Conservation (phyloP, 1,140 invertebrate species). For the Chrysomallon squamiferum region DNA sequence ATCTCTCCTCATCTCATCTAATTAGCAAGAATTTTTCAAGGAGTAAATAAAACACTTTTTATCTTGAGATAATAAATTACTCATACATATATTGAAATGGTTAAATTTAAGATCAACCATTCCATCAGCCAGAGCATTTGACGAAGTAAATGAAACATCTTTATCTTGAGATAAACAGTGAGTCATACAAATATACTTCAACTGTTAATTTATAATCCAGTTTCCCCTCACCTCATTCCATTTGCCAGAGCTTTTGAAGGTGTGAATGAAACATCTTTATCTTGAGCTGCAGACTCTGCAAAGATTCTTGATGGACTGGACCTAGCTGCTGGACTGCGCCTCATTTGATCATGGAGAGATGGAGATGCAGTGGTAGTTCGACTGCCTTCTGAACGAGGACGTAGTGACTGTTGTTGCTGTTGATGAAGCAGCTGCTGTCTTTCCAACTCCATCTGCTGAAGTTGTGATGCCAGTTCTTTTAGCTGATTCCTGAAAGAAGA, state of each 20-base stretch:
- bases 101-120: too few relatives aligned
- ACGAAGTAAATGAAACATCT: too few relatives aligned
- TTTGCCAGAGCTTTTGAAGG: background rate
- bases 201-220: too few relatives aligned
- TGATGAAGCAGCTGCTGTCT: constrained; percentile 19
- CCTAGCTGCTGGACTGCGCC: constrained; percentile 7
- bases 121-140: too few relatives aligned
- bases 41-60: too few relatives aligned
- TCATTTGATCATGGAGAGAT: constrained; percentile 1
- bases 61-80: too few relatives aligned
- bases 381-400: constrained; percentile 18
- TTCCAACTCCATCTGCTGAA: constrained; percentile 33
- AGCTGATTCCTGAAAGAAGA: constrained; percentile 32
- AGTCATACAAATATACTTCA: too few relatives aligned
- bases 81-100: too few relatives aligned
- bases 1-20: too few relatives aligned
- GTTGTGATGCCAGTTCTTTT: constrained; percentile 37
- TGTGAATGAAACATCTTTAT: background rate
- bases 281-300: background rate
- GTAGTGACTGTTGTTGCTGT: constrained; percentile 21
- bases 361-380: constrained; percentile 9
- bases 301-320: background rate
- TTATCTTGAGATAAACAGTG: too few relatives aligned
- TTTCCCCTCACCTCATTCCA: background rate
- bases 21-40: too few relatives aligned